Evolutionary conservation across 1,140 invertebrate genomes (phyloP), one percentile per base, ranked within the genome.

Genomic region (Leptinotarsa undecemlineata): DNA sequence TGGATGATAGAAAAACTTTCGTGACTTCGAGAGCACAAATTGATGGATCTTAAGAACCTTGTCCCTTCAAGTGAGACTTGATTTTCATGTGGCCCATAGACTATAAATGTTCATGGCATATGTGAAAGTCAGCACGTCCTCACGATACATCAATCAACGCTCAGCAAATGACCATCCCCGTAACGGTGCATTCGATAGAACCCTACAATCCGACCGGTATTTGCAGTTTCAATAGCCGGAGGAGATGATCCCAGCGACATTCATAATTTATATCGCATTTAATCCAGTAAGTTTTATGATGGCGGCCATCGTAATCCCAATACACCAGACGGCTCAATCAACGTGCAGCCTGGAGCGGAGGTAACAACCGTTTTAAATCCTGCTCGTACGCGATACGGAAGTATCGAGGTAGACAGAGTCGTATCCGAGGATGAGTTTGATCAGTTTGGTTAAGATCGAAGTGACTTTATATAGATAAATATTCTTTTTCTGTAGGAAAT

Each of bases 241-340:
- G n/a, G 51, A 57, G 51, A 57, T 57, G 51, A 57, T 57, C 15
- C 51, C 6, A 15, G 51, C 15, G 51, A 19, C 17, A 19, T 57
- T 57, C n/a, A 57, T 57, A 57, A 57, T 57, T 57, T 57, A 57
- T 57, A 57, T 57, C 15, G 51, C 4, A 57, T 57, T 6, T 57
- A 57, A 57, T 57, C 51, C 51, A 17, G 51, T 14, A 19, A 57
- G 51, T 57, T 57, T 57, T 57, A 57, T 57, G 62, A 23, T 64
- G 23, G 62, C 20, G 20, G 62, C 62, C 14, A 23, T 64, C 23
- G 20, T 64, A 21, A 64, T 64, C 23, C 23, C 13, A 5, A 64
- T 23, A 64, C 4, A 64, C 23, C 20, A 61, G n/a, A n/a, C 17
- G 3, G 4, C 11, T 23, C 20, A 64, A 64, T 14, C 23, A 64